Base-by-base conservation (phyloP, 2,797 vertebrate genomes). In the Coccyzus lansbergi region DNA sequence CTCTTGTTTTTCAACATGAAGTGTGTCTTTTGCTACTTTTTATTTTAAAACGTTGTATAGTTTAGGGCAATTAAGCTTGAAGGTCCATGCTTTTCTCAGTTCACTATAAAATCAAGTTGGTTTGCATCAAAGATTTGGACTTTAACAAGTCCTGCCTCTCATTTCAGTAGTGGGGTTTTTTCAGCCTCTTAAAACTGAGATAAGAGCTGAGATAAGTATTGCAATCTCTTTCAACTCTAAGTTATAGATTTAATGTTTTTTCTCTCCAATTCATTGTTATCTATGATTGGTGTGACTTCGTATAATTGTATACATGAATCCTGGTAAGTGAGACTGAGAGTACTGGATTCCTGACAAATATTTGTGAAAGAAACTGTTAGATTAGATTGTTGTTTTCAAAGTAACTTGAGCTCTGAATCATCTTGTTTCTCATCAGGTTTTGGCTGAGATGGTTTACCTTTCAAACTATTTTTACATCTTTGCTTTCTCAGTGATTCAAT, bases 1-100 rank as follows among this genome's bases (percentile, higher is more conserved):
- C 53, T 60, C 56, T 12, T 96, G 75, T 60, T 94, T 88, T 96
- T 60, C 60, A 91, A 52, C 67, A 65, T 28, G 8, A 80, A 72
- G 22, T 28, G 12, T 76, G 29, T 90, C 52, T 72, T 68, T 83
- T 75, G 62, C 62, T 52, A 25, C 34, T 70, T 52, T 59, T 85
- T 71, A 18, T 91, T 92, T 94, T 70, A 25, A 88, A 75, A 44
- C 48, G 31, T n/a, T 85, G 48, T 62, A 9, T 53, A 49, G 53
- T 80, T 71, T 9, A 64, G n/a, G 17, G 14, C 38, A 5, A 51
- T 87, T 51, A 33, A 67, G 36, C 21, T 65, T 13, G n/a, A 59
- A 71, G 60, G 29, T 56, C 19, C 20, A 10, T 59, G 64, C 9
- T 81, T 83, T 83, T 83, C n/a, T 83, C 31, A 29, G 17, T 25